Evolutionary conservation across 2,797 vertebrate genomes (phyloP).

Genomic region (Karalla daura): DNA sequence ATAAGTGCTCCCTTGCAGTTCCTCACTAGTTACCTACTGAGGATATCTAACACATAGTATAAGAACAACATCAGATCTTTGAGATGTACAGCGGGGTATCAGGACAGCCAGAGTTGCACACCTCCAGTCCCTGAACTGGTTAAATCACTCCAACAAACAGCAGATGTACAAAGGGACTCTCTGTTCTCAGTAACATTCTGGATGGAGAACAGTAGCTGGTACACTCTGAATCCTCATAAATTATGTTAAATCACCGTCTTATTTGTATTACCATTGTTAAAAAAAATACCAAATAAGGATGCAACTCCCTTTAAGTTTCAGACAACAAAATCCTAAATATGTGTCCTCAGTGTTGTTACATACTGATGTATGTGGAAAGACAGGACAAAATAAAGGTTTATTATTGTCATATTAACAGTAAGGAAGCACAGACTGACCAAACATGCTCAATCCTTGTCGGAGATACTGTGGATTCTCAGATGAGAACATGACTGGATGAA

Average conservation of each 20-base stretch:
- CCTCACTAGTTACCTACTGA: too few relatives aligned
- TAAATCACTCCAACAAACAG: constrained; percentile 62
- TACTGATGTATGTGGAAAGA: neutral
- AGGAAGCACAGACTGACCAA: constrained; percentile 80
- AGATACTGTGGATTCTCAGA: constrained; percentile 87
- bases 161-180: constrained; percentile 64
- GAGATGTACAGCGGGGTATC: constrained; percentile 21
- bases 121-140: constrained; percentile 50
- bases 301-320: neutral
- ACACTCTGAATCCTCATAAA: constrained; percentile 35
- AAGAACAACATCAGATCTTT: constrained; percentile 26
- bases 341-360: neutral
- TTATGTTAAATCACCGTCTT: constrained; percentile 11
- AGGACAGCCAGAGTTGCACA: constrained; percentile 23
- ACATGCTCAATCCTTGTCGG: constrained; percentile 89
- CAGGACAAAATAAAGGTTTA: neutral
- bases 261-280: constrained; percentile 5
- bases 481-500: constrained; percentile 82
- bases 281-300: neutral
- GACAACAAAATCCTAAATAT: constrained; percentile 18
- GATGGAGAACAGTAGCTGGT: constrained; percentile 52
- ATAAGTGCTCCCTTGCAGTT: too few relatives aligned
- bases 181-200: constrained; percentile 59
- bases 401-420: neutral
- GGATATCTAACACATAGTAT: too few relatives aligned